Conservation (phyloP, 2,113 vertebrate species). For the Ptilorrhoa leucosticta region DNA sequence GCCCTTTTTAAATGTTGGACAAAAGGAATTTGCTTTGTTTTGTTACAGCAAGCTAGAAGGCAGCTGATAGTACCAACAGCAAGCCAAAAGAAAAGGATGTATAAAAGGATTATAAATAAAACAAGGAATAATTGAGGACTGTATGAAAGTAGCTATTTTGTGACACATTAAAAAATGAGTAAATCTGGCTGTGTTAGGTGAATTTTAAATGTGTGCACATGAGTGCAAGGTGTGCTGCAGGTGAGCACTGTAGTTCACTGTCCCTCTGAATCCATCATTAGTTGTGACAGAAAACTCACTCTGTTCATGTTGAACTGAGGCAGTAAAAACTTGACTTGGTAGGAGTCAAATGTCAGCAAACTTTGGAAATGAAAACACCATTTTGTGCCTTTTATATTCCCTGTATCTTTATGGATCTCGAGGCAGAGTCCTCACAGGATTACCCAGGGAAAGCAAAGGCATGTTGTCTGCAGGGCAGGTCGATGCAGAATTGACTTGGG, state of each 20-base stretch:
- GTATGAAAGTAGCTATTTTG: neutral
- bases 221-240: neutral
- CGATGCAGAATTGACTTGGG: neutral
- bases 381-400: neutral
- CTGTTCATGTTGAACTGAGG: neutral
- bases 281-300: accelerated
- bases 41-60: neutral
- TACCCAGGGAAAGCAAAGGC: neutral
- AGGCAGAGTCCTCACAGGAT: neutral
- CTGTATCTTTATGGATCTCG: neutral
- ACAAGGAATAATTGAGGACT: neutral
- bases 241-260: neutral
- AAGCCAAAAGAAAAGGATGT: neutral
- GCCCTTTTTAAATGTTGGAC: neutral
- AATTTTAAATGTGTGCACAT: neutral
- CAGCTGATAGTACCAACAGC: neutral
- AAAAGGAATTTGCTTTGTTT: neutral
- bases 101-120: neutral
- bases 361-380: neutral
- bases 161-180: neutral
- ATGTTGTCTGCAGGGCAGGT: neutral
- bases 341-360: neutral
- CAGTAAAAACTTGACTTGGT: neutral
- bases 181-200: neutral
- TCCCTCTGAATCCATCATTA: neutral